These are phyloP conservation scores for Desmophyllum pertusum DNA, from an alignment of 92 coral and sea anemone species.

Conservation along the genomic window DNA sequence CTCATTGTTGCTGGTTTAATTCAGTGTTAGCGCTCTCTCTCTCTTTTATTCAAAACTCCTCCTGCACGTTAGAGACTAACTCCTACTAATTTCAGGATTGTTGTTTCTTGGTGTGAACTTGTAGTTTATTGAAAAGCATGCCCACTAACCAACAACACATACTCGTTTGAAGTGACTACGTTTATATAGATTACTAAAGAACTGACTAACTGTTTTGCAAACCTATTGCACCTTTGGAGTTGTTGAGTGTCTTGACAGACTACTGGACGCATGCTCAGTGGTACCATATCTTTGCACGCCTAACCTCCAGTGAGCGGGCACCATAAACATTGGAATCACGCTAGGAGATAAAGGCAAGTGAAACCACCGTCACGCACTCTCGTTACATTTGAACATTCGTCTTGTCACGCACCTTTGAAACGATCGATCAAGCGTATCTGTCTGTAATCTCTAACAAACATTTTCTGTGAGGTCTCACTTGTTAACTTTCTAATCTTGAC, in stretches of 20 bases:
- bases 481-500: neutral
- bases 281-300: constrained; percentile 46
- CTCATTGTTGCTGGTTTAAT: too few species aligned
- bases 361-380: constrained; percentile 1
- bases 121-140: neutral
- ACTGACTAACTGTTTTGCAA: constrained; percentile 5
- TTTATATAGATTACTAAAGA: neutral
- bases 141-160: neutral
- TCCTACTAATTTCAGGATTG: neutral
- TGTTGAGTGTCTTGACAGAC: constrained; percentile 48
- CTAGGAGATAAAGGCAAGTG: constrained; percentile 52
- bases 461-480: neutral
- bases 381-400: neutral
- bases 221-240: constrained; percentile 32
- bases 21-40: neutral
- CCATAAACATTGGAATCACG: constrained; percentile 38
- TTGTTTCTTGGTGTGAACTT: neutral
- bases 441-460: constrained; percentile 1
- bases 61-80: neutral
- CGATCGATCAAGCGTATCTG: neutral
- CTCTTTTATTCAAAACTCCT: neutral
- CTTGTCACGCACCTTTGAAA: neutral
- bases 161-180: neutral
- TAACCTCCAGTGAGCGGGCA: constrained; percentile 42
- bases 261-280: constrained; percentile 52